These are phyloP conservation scores for Limonius californicus DNA, from an alignment of 1,140 invertebrate species.

Conservation along the genomic window DNA sequence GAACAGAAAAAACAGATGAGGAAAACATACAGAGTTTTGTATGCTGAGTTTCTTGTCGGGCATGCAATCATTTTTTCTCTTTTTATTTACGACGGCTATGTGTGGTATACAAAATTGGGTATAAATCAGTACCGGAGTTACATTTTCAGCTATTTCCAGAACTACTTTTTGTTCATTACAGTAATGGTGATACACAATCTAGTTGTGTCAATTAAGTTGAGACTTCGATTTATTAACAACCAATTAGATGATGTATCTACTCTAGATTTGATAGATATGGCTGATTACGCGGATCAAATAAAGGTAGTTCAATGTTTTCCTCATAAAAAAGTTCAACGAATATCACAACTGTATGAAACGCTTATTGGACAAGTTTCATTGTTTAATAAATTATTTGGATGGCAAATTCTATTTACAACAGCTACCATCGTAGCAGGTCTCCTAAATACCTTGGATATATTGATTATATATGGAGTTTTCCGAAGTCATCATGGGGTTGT, in stretches of 20 bases:
- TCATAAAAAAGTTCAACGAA: not conserved
- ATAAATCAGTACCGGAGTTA: not conserved
- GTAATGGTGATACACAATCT: not conserved
- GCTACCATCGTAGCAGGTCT: not conserved
- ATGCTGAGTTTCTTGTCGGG: not conserved
- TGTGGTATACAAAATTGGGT: not conserved
- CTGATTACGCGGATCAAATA: not conserved
- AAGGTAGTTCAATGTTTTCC: not conserved
- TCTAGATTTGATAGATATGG: not conserved
- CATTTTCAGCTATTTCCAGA: not conserved
- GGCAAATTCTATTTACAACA: not conserved
- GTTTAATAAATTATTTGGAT: not conserved
- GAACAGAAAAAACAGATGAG: not conserved
- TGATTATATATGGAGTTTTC: not conserved
- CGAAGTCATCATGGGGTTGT: not conserved
- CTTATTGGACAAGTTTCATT: not conserved
- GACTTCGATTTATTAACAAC: no score
- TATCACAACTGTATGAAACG: not conserved
- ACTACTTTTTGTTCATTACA: not conserved
- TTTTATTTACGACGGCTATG: not conserved
- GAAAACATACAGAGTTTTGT: not conserved
- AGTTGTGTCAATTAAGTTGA: no score
- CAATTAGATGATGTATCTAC: no score
- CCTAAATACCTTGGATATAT: not conserved
- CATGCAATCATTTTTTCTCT: not conserved